These are phyloP conservation scores for Maconellicoccus hirsutus DNA, from an alignment of 1,140 invertebrate species.

Conservation along the genomic window DNA sequence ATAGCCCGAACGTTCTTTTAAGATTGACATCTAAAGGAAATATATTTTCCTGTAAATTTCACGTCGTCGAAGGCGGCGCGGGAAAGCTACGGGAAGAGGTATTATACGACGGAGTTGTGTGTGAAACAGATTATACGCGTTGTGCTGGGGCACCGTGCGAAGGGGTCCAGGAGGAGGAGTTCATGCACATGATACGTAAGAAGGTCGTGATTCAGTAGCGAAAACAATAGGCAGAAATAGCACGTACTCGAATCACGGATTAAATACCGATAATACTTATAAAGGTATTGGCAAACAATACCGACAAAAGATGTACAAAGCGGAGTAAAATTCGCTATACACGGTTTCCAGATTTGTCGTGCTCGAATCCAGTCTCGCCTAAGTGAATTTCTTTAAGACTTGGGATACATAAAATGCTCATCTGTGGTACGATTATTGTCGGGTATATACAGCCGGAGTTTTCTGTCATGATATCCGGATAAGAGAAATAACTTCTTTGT, in stretches of 20 bases:
- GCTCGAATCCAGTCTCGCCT: constrained; percentile 1
- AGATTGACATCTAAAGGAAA: neutral
- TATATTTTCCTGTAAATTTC: neutral
- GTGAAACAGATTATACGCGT: too few relatives aligned
- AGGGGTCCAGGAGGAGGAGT: neutral
- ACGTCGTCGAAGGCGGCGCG: neutral
- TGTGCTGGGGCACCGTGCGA: too few relatives aligned
- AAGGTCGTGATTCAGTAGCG: constrained; percentile 2
- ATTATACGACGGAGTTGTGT: too few relatives aligned
- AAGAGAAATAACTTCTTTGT: neutral
- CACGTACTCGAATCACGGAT: constrained; percentile 7
- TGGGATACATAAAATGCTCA: neutral
- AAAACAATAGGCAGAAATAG: constrained; percentile 5
- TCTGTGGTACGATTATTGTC: neutral
- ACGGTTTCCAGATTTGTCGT: neutral
- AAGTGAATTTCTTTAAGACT: neutral
- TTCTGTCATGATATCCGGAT: constrained; percentile 1
- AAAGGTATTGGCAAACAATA: constrained; percentile 9
- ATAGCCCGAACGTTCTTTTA: neutral
- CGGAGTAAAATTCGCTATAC: constrained; percentile 3
- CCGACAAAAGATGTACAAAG: constrained; percentile 7
- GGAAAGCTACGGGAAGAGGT: neutral
- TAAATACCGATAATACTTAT: constrained; percentile 1
- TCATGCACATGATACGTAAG: neutral
- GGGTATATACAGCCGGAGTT: neutral